Conservation (phyloP, 2,888 invertebrate species). For the Eristalinus sepulchralis region DNA sequence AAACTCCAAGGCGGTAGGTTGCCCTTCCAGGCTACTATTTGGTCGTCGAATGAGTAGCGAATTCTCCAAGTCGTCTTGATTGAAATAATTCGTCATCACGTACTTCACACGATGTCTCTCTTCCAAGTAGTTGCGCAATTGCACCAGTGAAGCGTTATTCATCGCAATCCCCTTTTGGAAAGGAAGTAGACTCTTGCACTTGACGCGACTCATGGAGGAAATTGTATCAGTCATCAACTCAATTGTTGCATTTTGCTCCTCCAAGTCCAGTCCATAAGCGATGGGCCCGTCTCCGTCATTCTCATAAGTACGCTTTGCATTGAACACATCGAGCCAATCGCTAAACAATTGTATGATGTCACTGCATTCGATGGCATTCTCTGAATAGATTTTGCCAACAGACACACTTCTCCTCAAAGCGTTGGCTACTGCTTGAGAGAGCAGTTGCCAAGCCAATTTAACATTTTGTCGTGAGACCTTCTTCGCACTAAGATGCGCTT, state of each 20-base stretch:
- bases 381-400: constrained; percentile 7
- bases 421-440: neutral
- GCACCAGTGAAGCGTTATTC: constrained; percentile 24
- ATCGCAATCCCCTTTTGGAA: constrained; percentile 24
- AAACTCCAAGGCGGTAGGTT: constrained; percentile 32
- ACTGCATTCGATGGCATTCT: constrained; percentile 33
- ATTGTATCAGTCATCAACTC: constrained; percentile 9
- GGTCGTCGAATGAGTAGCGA: constrained; percentile 6
- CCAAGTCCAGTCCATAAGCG: constrained; percentile 14
- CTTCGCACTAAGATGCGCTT: constrained; percentile 11
- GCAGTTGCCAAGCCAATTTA: constrained; percentile 11
- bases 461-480: constrained; percentile 10
- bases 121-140: neutral
- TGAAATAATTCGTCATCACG: constrained; percentile 9
- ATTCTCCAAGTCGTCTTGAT: constrained; percentile 40
- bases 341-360: constrained; percentile 31
- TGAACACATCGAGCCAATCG: constrained; percentile 36
- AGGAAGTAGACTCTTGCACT: neutral
- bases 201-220: neutral
- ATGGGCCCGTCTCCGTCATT: neutral
- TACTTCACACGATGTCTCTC: constrained; percentile 4
- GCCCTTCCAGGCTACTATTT: neutral
- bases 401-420: constrained; percentile 6
- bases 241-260: constrained; percentile 8
- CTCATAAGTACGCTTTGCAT: neutral